Percentiles rank a stretch among this genome's conserved stretches.
Conservation (phyloP, 2,797 vertebrate genomes). For the Alosa sapidissima region DNA sequence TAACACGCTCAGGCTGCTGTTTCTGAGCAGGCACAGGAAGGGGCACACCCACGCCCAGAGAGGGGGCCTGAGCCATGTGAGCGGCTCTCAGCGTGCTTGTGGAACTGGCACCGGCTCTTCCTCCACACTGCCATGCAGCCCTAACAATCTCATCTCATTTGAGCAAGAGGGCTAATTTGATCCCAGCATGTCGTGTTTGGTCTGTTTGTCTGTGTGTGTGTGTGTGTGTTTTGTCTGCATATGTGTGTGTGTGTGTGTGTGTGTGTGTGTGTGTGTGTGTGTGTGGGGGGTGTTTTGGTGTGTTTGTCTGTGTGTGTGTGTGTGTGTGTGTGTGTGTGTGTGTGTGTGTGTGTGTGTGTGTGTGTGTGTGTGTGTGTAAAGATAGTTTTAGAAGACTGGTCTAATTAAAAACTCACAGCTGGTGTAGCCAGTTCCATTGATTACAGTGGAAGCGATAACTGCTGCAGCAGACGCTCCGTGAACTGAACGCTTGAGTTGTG, state of each 20-base stretch:
- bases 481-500: too few relatives aligned
- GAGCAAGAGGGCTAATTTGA: background rate
- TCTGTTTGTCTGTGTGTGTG: background rate
- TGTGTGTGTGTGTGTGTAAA: background rate
- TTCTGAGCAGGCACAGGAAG: conserved; percentile 40
- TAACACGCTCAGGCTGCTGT: conserved; percentile 39
- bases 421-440: too few relatives aligned
- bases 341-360: background rate
- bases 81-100: background rate
- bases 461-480: too few relatives aligned
- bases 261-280: too few relatives aligned
- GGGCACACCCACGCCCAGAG: conserved; percentile 31
- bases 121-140: background rate
- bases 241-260: too few relatives aligned
- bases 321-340: background rate
- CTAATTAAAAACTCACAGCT: too few relatives aligned
- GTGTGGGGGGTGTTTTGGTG: too few relatives aligned
- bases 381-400: too few relatives aligned
- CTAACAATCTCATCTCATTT: background rate
- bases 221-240: too few relatives aligned
- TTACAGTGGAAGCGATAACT: too few relatives aligned
- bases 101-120: background rate
- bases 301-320: background rate
- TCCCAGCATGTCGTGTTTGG: background rate
- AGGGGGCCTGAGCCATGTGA: conserved; percentile 32